Conservation (phyloP, 2,797 vertebrate genomes). For the Borostomias antarcticus region DNA sequence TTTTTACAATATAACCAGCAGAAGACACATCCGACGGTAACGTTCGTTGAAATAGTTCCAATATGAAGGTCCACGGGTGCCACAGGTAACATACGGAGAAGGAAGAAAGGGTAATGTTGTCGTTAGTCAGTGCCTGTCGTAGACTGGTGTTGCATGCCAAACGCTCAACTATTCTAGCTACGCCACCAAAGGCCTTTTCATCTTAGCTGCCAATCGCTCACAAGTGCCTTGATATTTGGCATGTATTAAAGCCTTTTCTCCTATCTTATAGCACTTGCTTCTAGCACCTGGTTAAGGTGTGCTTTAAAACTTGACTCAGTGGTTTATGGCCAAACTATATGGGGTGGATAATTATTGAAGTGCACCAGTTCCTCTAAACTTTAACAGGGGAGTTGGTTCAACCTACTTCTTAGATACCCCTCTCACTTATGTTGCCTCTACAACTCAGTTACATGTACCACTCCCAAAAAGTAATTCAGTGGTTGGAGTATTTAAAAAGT, state of each 20-base stretch:
- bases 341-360: neutral
- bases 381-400: neutral
- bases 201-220: neutral
- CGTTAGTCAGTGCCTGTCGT: constrained; percentile 91
- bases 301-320: neutral
- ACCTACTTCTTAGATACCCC: neutral
- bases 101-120: constrained; percentile 99
- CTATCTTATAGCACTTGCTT: neutral
- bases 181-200: neutral
- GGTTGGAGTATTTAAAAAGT: no score
- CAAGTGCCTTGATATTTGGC: neutral
- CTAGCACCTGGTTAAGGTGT: neutral
- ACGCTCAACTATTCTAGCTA: constrained; percentile 37
- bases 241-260: neutral
- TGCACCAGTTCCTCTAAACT: neutral
- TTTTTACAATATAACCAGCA: constrained; percentile 73
- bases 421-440: neutral
- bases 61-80: constrained; percentile 99
- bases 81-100: constrained; percentile 98
- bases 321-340: no score
- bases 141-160: constrained; percentile 78
- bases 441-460: neutral
- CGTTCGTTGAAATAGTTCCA: constrained; percentile 97
- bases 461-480: no score
- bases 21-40: constrained; percentile 91